Conservation (phyloP, 1,140 invertebrate genomes). For the Atta texana region DNA sequence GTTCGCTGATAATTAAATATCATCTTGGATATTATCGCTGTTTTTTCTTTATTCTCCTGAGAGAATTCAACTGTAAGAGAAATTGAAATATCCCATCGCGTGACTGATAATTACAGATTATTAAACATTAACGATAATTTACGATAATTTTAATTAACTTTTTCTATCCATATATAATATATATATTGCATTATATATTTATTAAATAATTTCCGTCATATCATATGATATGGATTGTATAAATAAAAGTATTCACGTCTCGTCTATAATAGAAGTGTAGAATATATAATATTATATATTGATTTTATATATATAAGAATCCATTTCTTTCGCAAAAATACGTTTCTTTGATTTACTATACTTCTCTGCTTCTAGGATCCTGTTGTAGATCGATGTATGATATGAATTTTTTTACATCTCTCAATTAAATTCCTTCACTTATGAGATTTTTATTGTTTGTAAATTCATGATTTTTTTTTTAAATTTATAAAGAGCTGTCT, state of each 20-base stretch:
- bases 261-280: background rate
- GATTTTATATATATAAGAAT: background rate
- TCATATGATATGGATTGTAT: background rate
- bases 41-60: background rate
- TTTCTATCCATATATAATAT: background rate
- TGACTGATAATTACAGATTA: background rate
- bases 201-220: constrained; percentile 1
- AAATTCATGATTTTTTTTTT: background rate
- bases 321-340: constrained; percentile 21
- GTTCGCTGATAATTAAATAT: constrained; percentile 3
- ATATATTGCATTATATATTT: background rate
- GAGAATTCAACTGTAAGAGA: background rate
- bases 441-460: background rate
- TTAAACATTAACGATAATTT: background rate
- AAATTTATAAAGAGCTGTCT: background rate
- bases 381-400: background rate
- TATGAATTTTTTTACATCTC: background rate
- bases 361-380: background rate
- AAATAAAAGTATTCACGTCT: background rate
- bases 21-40: background rate
- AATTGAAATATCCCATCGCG: background rate
- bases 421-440: background rate
- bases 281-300: background rate
- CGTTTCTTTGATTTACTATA: background rate
- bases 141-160: background rate